phyloP scores from a whole-genome alignment of 2,888 invertebrate species.

The Rhamphomyia laevipes region DNA sequence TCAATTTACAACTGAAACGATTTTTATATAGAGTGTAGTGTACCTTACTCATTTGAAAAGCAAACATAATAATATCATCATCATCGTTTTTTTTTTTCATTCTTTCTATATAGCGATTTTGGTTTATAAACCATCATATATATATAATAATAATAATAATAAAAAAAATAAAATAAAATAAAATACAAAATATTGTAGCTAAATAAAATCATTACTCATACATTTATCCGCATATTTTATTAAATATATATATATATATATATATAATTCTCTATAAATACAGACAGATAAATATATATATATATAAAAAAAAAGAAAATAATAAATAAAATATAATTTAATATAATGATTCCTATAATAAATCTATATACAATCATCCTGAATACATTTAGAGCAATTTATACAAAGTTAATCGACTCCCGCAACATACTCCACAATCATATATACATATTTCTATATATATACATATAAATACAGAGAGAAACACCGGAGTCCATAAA shows the following conservation, averaged over 20 bases:
- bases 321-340: too few relatives aligned
- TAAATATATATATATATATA: neutral
- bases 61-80: conserved; percentile 16
- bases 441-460: neutral
- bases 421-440: conserved; percentile 13
- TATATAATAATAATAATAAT: too few relatives aligned
- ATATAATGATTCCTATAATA: too few relatives aligned
- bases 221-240: conserved; percentile 5
- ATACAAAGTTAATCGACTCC: conserved; percentile 21
- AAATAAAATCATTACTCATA: conserved; percentile 9
- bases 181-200: too few relatives aligned
- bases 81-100: too few relatives aligned
- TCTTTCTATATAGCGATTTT: too few relatives aligned
- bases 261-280: too few relatives aligned
- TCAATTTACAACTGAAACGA: conserved; percentile 23
- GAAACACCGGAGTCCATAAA: too few relatives aligned
- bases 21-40: neutral
- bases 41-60: conserved; percentile 19
- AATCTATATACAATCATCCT: conserved; percentile 3
- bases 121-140: too few relatives aligned
- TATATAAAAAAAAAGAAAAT: too few relatives aligned
- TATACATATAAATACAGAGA: neutral
- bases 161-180: too few relatives aligned
- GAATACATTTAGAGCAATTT: conserved; percentile 17
- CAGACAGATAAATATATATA: too few relatives aligned